Base-by-base conservation (phyloP, 2,113 vertebrate species). In the Capreolus pygargus region DNA sequence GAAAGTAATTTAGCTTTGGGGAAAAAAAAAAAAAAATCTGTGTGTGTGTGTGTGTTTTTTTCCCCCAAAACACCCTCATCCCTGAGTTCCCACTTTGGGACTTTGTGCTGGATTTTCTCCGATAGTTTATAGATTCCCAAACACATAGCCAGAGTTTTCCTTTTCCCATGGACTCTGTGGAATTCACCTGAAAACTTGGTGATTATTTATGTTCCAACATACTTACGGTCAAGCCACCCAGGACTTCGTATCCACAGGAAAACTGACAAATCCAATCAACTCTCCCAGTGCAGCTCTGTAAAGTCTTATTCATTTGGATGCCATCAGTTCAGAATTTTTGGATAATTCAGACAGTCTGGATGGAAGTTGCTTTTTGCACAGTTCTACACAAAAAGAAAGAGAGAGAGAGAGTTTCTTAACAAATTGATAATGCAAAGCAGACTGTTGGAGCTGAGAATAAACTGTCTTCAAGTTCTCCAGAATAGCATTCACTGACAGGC, bases 291-390 rank as follows among this genome's bases (percentile, higher is more conserved):
- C 39, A 39, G 85, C 43, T 92, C 64, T 81, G 86, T 95, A 86
- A 92, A 78, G 60, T 82, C 95, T 97, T 89, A 94, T 97, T 96
- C 92, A n/a, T 67, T 95, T 39, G 64, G 97, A 97, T 96, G 85
- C 92, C 97, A 92, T 97, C 92, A 61, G 82, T 57, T 90, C 92
- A 36, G 93, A 92, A 94, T 81, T 92, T 96, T 86, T 17, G 90
- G 47, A 86, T 97, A 97, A 98, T 97, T 96, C 96, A 98, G 95
- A 97, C 97, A 97, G 97, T 97, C 98, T 98, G 98, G 97, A 23
- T 84, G 61, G 90, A 96, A 70, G 82, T 96, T 97, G 67, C 92
- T 91, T 50, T 64, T 67, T 86, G 54, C 74, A 28, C 17, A 47
- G 86, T 74, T 84, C 76, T 55, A 78, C 78, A 28, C 43, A 52